Evolutionary conservation across 2,797 vertebrate species (phyloP).

Genomic region (Galago senegalensis): DNA sequence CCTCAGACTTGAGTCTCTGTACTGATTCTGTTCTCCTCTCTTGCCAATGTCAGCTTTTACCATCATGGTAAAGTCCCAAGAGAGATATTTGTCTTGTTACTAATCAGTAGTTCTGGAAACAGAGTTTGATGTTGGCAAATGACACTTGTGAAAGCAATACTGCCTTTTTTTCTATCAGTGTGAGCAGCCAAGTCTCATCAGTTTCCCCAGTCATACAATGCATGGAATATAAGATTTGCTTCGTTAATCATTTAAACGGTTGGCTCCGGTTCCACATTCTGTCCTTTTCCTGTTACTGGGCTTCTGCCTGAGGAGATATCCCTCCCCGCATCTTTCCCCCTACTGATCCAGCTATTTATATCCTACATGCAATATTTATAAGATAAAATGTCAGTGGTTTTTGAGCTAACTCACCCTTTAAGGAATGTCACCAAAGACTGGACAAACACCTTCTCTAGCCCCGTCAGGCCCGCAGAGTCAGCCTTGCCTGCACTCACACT

Average conservation of each 20-base stretch:
- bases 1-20: not conserved
- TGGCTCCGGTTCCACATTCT: constrained; percentile 8
- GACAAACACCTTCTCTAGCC: constrained; percentile 19
- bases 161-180: constrained; percentile 7
- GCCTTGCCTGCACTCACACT: not conserved
- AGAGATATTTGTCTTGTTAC: constrained; percentile 33
- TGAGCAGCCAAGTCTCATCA: not conserved
- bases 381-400: constrained; percentile 65
- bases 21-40: constrained; percentile 16
- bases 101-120: constrained; percentile 47
- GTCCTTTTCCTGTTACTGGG: constrained; percentile 34
- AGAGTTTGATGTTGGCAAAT: not conserved
- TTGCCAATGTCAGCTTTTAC: constrained; percentile 16
- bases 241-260: constrained; percentile 69
- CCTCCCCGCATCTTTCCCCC: not conserved
- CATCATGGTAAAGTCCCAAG: not conserved
- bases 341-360: constrained; percentile 65
- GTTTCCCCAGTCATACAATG: not conserved
- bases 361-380: constrained; percentile 67
- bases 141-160: constrained; percentile 18
- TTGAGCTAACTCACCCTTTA: constrained; percentile 31
- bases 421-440: constrained; percentile 33
- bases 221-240: constrained; percentile 35
- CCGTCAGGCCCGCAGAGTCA: no score
- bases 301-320: constrained; percentile 19